phyloP scores from a whole-genome alignment of 2,113 vertebrate genomes.

The Cephalopholis sonnerati region DNA sequence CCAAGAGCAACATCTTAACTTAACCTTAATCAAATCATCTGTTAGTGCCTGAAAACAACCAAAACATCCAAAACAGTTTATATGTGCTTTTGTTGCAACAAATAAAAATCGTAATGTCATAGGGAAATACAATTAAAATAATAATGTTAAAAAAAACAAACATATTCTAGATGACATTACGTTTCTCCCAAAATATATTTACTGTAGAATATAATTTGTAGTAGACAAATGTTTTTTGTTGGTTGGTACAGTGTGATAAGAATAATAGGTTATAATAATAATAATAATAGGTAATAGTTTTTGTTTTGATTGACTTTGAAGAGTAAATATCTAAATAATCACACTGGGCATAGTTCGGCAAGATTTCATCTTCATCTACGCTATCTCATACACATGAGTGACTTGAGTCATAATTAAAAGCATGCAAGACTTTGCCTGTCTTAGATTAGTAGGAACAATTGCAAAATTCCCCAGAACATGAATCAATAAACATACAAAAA shows the following conservation, averaged over 20 bases:
- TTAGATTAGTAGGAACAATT: neutral
- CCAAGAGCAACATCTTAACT: neutral
- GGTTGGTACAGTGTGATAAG: neutral
- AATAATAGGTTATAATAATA: too few relatives aligned
- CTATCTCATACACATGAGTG: neutral
- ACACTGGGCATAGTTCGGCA: neutral
- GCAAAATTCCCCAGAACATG: neutral
- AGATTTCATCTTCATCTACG: neutral
- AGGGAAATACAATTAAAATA: neutral
- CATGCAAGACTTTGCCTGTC: neutral
- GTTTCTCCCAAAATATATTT: neutral
- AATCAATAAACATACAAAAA: neutral
- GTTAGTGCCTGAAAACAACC: neutral
- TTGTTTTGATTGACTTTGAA: neutral
- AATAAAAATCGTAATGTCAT: neutral
- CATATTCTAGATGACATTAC: neutral
- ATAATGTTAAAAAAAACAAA: neutral
- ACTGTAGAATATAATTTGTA: too few relatives aligned
- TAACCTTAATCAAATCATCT: neutral
- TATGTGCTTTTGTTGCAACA: neutral
- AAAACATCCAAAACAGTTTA: neutral
- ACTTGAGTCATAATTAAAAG: neutral
- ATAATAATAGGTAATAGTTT: too few relatives aligned
- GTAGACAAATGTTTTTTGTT: too few relatives aligned
- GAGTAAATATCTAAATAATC: neutral